Evolutionary conservation across 1,140 invertebrate species (phyloP).

Genomic region (Andrena cerasifolii): DNA sequence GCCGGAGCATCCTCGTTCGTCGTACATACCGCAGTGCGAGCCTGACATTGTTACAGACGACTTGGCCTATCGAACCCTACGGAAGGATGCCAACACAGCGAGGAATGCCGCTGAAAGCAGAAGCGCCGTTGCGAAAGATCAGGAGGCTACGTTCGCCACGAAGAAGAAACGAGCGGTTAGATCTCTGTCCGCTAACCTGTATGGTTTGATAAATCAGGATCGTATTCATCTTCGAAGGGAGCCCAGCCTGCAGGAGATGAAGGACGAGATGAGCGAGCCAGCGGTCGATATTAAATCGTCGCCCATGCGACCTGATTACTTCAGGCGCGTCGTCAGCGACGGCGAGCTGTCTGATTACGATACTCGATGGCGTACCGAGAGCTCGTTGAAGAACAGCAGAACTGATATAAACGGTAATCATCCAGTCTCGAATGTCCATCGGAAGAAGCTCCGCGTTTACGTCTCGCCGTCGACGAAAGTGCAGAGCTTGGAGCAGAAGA

Average conservation of each 20-base stretch:
- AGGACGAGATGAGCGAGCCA: slow-evolving; percentile 26
- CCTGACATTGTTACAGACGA: slow-evolving; percentile 94
- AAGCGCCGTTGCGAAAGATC: slow-evolving; percentile 3
- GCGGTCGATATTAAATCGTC: slow-evolving; percentile 5
- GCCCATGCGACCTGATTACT: slow-evolving; percentile 39
- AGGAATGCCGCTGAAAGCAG: slow-evolving; percentile 26
- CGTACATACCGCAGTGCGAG: slow-evolving; percentile 86
- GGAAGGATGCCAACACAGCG: slow-evolving; percentile 87
- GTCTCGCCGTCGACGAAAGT: slow-evolving; percentile 24
- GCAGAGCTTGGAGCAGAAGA: background rate
- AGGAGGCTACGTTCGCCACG: slow-evolving; percentile 56
- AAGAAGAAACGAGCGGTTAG: slow-evolving; percentile 90
- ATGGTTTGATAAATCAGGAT: slow-evolving; percentile 84
- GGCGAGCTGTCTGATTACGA: slow-evolving; percentile 54
- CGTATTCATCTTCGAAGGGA: slow-evolving; percentile 53
- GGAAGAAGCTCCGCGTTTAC: slow-evolving; percentile 45
- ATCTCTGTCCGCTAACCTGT: slow-evolving; percentile 91
- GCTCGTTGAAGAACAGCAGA: slow-evolving; percentile 5
- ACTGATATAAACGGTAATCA: slow-evolving; percentile 61
- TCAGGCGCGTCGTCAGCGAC: slow-evolving; percentile 58
- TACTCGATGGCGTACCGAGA: slow-evolving; percentile 13
- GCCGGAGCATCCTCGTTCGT: slow-evolving; percentile 82
- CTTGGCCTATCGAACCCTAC: slow-evolving; percentile 90
- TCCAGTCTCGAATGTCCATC: background rate
- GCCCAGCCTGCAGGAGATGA: slow-evolving; percentile 43